Evolutionary conservation across 1,140 invertebrate genomes (phyloP).

Genomic region (Pseudomyrmex gracilis): DNA sequence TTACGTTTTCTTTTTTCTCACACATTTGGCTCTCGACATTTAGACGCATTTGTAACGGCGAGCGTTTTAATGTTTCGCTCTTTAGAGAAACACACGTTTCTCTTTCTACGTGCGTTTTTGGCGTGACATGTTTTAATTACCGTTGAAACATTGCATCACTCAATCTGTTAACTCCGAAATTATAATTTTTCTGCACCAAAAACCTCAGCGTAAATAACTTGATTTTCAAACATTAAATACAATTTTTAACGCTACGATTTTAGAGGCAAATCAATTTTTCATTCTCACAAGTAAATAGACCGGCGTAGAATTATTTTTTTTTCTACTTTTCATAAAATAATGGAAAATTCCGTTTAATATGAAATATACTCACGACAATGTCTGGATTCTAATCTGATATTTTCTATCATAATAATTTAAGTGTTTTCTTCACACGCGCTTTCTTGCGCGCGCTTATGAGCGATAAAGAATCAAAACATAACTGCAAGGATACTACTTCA

Average conservation of each 20-base stretch:
- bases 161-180: background rate
- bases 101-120: background rate
- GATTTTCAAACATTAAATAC: constrained; percentile 4
- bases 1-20: background rate
- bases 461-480: constrained; percentile 36
- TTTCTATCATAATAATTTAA: constrained; percentile 26
- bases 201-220: background rate
- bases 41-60: constrained; percentile 34
- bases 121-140: constrained; percentile 33
- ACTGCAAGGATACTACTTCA: constrained; percentile 53
- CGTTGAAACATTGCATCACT: background rate
- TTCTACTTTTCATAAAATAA: too few species aligned
- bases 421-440: background rate
- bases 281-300: constrained; percentile 9
- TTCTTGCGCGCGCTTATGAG: constrained; percentile 30
- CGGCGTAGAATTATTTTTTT: background rate
- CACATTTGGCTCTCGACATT: background rate
- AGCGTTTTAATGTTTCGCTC: constrained; percentile 41
- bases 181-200: background rate
- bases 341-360: background rate
- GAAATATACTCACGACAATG: background rate
- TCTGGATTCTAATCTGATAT: constrained; percentile 4
- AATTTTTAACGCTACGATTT: background rate
- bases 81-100: background rate
- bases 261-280: background rate